A percentile compares a stretch with the other conserved stretches of the same genome.
phyloP scores from a whole-genome alignment of 2,113 vertebrate genomes.

The Passerina amoena region DNA sequence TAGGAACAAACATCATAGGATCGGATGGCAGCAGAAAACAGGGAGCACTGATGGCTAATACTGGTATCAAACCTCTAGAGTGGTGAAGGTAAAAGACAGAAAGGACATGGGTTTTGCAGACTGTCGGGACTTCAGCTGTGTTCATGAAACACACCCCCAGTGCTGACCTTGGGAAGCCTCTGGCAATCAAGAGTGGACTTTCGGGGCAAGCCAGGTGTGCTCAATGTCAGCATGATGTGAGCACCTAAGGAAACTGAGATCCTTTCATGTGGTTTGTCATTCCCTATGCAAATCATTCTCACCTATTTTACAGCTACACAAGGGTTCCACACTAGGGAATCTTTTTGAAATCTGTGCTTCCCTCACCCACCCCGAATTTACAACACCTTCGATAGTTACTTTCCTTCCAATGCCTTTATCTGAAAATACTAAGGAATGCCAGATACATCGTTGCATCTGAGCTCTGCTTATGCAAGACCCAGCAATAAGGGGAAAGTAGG shows the following conservation, averaged over 20 bases:
- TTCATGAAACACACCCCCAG: not conserved
- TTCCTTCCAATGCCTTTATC: not conserved
- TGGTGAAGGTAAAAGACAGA: not conserved
- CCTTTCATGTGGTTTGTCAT: not conserved
- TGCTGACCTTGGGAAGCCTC: not conserved
- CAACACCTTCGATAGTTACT: not conserved
- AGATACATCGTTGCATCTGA: not conserved
- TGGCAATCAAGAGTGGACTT: not conserved
- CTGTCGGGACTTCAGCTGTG: not conserved
- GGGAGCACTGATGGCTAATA: not conserved
- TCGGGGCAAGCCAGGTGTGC: not conserved
- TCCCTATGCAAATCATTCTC: not conserved
- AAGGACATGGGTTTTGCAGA: not conserved
- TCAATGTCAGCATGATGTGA: not conserved
- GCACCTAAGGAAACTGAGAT: not conserved
- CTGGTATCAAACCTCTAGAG: not conserved
- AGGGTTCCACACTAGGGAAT: not conserved
- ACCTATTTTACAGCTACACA: not conserved
- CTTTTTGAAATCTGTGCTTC: not conserved
- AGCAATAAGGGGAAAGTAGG: not conserved
- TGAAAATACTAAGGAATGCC: not conserved
- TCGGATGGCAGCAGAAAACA: not conserved
- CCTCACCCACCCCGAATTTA: not conserved
- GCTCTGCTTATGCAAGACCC: not conserved
- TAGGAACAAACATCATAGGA: not conserved